A percentile compares a stretch with the other conserved stretches of the same genome.
Conservation (phyloP, 2,797 vertebrate genomes). For the Hemitrygon akajei region DNA sequence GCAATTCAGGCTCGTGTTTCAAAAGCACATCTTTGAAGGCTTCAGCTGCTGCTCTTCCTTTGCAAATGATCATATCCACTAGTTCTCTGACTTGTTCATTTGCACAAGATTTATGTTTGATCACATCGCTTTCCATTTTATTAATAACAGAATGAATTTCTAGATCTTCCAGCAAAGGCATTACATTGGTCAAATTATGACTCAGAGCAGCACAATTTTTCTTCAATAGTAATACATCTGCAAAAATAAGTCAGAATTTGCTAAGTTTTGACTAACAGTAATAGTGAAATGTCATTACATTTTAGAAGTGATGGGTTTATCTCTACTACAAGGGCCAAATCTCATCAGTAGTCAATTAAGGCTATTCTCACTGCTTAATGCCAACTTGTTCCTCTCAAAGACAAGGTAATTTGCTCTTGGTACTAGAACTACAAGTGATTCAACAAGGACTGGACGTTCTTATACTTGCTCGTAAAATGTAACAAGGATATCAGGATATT, state of each 20-base stretch:
- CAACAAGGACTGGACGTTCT: too few relatives aligned
- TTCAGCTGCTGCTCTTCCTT: conserved; percentile 82
- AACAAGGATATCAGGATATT: too few relatives aligned
- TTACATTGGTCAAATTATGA: conserved; percentile 76
- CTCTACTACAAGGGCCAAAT: too few relatives aligned
- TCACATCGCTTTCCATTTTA: conserved; percentile 70
- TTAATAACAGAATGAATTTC: conserved; percentile 72
- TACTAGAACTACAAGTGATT: too few relatives aligned
- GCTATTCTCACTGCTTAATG: too few relatives aligned
- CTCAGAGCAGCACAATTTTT: conserved; percentile 82
- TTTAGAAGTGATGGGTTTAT: too few relatives aligned
- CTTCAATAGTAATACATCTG: conserved; percentile 84
- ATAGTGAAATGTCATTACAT: background rate
- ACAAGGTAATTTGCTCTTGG: too few relatives aligned
- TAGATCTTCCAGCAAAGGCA: conserved; percentile 77
- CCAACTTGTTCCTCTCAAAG: too few relatives aligned
- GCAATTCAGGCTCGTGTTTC: conserved; percentile 78
- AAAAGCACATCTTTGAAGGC: conserved; percentile 86
- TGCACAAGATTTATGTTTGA: conserved; percentile 78
- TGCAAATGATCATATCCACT: conserved; percentile 81
- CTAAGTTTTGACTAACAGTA: background rate
- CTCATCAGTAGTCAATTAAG: too few relatives aligned
- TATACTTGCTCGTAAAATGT: too few relatives aligned
- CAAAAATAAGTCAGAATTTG: conserved; percentile 41
- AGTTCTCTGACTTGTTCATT: conserved; percentile 81